Percentiles rank a stretch among this genome's conserved stretches.
Evolutionary conservation across 2,797 vertebrate genomes (phyloP).

Genomic region (Orientallactaga sibirica): DNA sequence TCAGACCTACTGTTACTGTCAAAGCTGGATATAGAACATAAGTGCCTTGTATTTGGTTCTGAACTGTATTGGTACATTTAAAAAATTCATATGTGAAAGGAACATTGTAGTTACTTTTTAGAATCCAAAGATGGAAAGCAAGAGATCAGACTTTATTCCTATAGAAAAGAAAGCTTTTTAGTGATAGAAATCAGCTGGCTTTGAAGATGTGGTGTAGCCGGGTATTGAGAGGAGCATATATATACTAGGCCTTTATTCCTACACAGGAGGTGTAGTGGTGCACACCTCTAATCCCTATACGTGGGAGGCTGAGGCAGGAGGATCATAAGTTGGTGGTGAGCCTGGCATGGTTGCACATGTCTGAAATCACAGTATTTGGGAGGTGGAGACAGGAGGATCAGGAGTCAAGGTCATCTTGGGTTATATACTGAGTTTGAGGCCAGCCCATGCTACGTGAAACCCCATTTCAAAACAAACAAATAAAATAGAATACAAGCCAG

Average conservation of each 20-base stretch:
- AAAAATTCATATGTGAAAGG: not conserved
- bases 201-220: slow-evolving; percentile 15
- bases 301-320: not conserved
- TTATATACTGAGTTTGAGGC: not conserved
- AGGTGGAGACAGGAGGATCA: not conserved
- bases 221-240: not conserved
- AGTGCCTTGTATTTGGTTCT: not conserved
- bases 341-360: not conserved
- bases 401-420: not conserved
- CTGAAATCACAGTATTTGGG: not conserved
- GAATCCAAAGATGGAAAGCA: slow-evolving; percentile 35
- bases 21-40: not conserved
- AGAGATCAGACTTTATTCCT: slow-evolving; percentile 20
- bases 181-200: slow-evolving; percentile 14
- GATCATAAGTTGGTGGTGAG: not conserved
- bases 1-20: not conserved
- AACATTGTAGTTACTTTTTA: not conserved
- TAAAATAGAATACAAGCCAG: too few relatives aligned
- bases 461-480: not conserved
- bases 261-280: not conserved
- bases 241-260: not conserved
- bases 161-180: slow-evolving; percentile 22
- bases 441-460: not conserved
- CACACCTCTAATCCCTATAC: not conserved
- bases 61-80: not conserved